phyloP scores from a whole-genome alignment of 1,140 invertebrate genomes.

The Lucilia sericata region DNA sequence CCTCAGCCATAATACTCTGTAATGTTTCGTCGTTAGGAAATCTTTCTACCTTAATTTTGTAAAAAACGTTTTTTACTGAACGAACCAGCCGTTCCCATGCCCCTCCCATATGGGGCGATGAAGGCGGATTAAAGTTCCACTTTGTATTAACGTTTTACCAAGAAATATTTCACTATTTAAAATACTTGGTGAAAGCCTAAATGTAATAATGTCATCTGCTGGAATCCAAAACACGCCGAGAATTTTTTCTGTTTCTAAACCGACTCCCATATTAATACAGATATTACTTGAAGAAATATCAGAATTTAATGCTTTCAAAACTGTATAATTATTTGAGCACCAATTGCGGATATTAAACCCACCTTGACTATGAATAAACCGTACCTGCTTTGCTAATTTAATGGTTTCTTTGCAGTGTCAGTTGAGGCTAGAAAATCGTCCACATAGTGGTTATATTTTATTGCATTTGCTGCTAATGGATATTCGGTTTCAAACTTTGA shows the following conservation, averaged over 20 bases:
- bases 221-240: constrained; percentile 40
- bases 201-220: neutral
- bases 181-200: constrained; percentile 42
- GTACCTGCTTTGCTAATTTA: constrained; percentile 33
- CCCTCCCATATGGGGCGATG: no score
- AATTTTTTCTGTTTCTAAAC: constrained; percentile 49
- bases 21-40: no score
- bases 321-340: constrained; percentile 25
- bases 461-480: no score
- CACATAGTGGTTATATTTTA: no score
- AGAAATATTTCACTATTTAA: neutral
- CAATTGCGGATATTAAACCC: constrained; percentile 24
- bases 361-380: constrained; percentile 21
- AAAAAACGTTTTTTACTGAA: no score
- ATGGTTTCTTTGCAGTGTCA: no score
- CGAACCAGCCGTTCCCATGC: no score
- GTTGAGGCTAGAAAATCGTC: no score
- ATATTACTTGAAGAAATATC: neutral
- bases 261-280: constrained; percentile 44
- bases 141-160: neutral
- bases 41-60: no score
- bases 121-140: no score
- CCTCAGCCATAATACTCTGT: no score
- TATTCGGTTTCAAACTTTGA: no score
- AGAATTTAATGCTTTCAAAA: neutral